Evolutionary conservation across 2,888 invertebrate species (phyloP), one percentile per base, ranked within the genome.

Genomic region (Mesochorus sp.): DNA sequence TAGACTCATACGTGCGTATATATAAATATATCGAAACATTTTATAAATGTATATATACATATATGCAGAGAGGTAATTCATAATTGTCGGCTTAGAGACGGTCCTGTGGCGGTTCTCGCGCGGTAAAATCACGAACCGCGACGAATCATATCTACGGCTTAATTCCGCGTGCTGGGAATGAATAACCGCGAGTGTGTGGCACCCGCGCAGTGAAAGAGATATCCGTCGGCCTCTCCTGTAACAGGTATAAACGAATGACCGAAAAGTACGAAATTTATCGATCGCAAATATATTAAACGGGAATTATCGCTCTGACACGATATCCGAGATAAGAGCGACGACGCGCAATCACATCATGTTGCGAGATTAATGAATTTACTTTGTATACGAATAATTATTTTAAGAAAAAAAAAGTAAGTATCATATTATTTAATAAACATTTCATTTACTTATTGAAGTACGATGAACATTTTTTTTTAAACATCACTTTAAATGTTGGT

Each of bases 61-160:
- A 17, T 19, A 26, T 51, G 55, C 62, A 37, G 53, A 31, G 57
- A 51, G 57, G 73, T 74, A 79, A 81, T 80, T 75, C 79, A 77
- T 80, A 81, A 81, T 80, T 80, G 79, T 81, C 79, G 51, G 75
- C 68, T 80, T 78, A 71, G 68, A 80, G 76, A 28, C 49, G 31
- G 57, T 12, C 17, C 57, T 47, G 59, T 64, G 14, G 73, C 49
- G 34, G 39, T 57, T 59, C 37, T 37, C 64, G 51, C 57, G 78
- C 49, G 51, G 73, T 70, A 70, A 68, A 78, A 77, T 64, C 74
- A 74, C 78, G 62, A 49, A 78, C 73, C 77, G 79, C 70, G 73
- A 75, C 66, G 75, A 80, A 81, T 75, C 75, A 76, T 77, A 74
- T 76, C 71, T 76, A 81, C 76, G 76, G 71, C 80, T 81, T 73